These are phyloP conservation scores for Orcinus orca DNA, from an alignment of 2,113 vertebrate species.

Conservation along the genomic window DNA sequence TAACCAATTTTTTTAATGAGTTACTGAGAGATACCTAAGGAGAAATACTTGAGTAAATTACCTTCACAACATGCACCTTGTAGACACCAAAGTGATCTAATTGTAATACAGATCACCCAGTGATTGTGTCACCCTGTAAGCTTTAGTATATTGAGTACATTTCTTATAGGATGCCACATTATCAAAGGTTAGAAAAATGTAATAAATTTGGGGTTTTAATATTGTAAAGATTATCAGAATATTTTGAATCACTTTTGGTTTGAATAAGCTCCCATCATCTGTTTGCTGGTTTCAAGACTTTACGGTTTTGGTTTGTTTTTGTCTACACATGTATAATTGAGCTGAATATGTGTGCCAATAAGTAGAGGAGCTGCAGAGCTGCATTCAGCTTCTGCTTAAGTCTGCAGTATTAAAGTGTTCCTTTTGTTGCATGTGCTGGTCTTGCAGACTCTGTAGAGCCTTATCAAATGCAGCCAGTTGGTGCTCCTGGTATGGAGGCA, in stretches of 20 bases:
- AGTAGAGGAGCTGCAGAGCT: constrained; percentile 30
- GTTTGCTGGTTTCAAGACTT: constrained; percentile 57
- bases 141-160: constrained; percentile 51
- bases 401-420: constrained; percentile 72
- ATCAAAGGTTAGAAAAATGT: constrained; percentile 59
- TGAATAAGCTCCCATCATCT: constrained; percentile 32
- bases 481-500: constrained; percentile 83
- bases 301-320: constrained; percentile 49
- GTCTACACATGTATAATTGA: constrained; percentile 64
- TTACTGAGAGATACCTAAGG: constrained; percentile 55
- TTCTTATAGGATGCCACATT: constrained; percentile 64
- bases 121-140: constrained; percentile 63
- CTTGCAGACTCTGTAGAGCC: constrained; percentile 79
- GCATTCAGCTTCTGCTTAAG: constrained; percentile 66
- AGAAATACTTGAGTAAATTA: constrained; percentile 66
- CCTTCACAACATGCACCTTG: constrained; percentile 40
- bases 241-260: constrained; percentile 58
- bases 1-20: constrained; percentile 55
- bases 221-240: constrained; percentile 57
- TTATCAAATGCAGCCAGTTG: constrained; percentile 88
- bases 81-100: constrained; percentile 65
- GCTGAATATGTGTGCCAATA: constrained; percentile 37
- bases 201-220: constrained; percentile 34
- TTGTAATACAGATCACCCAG: constrained; percentile 62
- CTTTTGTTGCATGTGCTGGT: constrained; percentile 75